Evolutionary conservation across 1,140 invertebrate species (phyloP).

Genomic region (Drosophila pruinosa): DNA sequence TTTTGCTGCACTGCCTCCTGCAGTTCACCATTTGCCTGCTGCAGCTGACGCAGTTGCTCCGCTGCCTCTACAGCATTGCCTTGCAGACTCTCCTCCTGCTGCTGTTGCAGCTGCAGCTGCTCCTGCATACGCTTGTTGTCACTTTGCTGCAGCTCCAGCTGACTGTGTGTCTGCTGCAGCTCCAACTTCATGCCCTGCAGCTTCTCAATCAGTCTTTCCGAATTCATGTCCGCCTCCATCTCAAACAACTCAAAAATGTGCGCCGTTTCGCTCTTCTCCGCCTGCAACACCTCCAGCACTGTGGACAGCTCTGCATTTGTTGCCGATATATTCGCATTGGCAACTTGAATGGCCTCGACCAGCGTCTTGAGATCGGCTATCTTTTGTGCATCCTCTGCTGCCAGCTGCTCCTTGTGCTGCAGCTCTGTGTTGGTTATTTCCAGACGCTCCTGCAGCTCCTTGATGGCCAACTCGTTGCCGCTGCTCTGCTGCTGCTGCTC

Average conservation of each 20-base stretch:
- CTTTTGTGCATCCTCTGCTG: constrained; percentile 63
- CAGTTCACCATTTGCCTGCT: constrained; percentile 47
- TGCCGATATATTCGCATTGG: constrained; percentile 70
- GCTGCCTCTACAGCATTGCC: constrained; percentile 19
- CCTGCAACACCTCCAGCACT: constrained; percentile 65
- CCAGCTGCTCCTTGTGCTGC: constrained; percentile 63
- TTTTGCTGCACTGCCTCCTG: constrained; percentile 31
- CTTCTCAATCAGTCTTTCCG: constrained; percentile 63
- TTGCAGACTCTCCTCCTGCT: constrained; percentile 36
- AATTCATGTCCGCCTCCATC: constrained; percentile 76
- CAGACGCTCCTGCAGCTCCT: constrained; percentile 58
- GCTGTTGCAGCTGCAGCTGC: constrained; percentile 11
- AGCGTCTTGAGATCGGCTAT: constrained; percentile 65
- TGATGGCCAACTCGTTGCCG: constrained; percentile 39
- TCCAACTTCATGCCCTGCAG: constrained; percentile 65
- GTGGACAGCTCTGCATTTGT: constrained; percentile 72
- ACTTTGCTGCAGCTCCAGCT: constrained; percentile 31
- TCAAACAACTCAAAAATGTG: constrained; percentile 80
- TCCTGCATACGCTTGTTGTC: constrained; percentile 18
- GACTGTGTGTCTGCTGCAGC: constrained; percentile 50
- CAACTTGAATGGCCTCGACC: constrained; percentile 63
- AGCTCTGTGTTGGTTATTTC: constrained; percentile 60
- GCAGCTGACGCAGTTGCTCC: constrained; percentile 44
- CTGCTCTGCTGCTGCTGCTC: constrained; percentile 49
- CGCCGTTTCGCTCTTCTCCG: constrained; percentile 72